Evolutionary conservation across 2,888 invertebrate species (phyloP), one percentile per base, ranked within the genome.

Genomic region (Nowickia ferox): DNA sequence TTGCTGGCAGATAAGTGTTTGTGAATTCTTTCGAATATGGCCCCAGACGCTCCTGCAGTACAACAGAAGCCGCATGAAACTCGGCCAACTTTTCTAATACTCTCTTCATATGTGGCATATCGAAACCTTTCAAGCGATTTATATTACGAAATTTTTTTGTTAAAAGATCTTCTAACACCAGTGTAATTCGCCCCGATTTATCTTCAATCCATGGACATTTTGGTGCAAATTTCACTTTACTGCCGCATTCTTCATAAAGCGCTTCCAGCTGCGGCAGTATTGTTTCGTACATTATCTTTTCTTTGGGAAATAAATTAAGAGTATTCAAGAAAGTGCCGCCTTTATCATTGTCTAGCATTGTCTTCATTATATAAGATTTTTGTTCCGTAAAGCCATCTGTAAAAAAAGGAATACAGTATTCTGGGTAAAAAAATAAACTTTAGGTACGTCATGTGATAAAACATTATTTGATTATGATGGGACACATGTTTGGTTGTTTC

Each of bases 1-100:
- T 92, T 68, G 91, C 89, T 15, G 91, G 91, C 51, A 91, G 72
- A 81, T 92, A 91, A 5, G 88, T 90, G 9, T 90, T 89, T 40
- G 91, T 89, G 59, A 90, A 89, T 38, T 91, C 88, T 22, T 89
- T 89, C 15, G 90, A 90, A 84, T 89, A 90, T 17, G 89, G 75
- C 6, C 92, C 91, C 13, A 90, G 87, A 0, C 87, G 84, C 15
- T 92, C 90, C 5, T 89, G 87, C 81, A 90, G 89, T 8, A 92
- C 89, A 0, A 90, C 92, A 13, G 90, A 91, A 9, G 90, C 91
- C 0, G 93, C 93, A 90, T 93, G 93, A 53, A 92, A 91, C 75
- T 93, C 90, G 6, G 93, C 92, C 63, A 93, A 80, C 40, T 92
- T 90, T 69, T 91, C 89, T 9, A 93, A 87, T 1, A 91, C 91